Evolutionary conservation across 2,797 vertebrate species (phyloP), one percentile per base, ranked within the genome.

Genomic region (Ibycter americanus): DNA sequence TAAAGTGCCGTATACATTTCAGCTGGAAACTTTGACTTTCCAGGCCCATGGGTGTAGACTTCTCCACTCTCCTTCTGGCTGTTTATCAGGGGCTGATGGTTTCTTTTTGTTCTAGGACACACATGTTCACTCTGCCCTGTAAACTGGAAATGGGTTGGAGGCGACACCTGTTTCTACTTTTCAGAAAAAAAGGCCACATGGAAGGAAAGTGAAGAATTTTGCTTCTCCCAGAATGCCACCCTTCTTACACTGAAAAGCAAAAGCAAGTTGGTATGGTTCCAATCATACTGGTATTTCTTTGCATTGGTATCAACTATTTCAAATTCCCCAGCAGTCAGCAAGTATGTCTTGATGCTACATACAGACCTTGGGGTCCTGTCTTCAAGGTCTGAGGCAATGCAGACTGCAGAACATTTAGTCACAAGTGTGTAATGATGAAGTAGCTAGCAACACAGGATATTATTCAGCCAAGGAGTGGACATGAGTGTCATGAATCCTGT

Each of bases 101-200:
- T 62, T 73, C 36, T 51, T 61, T 62, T 55, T 85, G 18, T 74
- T 36, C 40, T 49, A 96, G 96, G 59, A 42, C 91, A 19, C 16
- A 17, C 12, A 12, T 93, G 94, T 68, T 91, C 70, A 25, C 93
- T 96, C 56, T 97, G 97, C 36, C 95, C 92, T 6, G n/a, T 34
- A 32, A 86, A 95, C 17, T 98, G 96, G 97, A 94, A 96, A 83
- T 90, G 86, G 55, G 7, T 81, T 42, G 96, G 87, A 87, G 90
- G 80, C 0, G 6, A 94, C 5, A 94, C 44, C 11, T 97, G 96
- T 79, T 97, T 96, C 29, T 97, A 96, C 31, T 82, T 97, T 85
- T 97, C 97, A 81, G 93, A 34, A 74, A 80, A 31, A 26, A 87
- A 96, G 47, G 59, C 91, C 49, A 97, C 95, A 0, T 97, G 97